Evolutionary conservation across 1,140 invertebrate species (phyloP).

Genomic region (Sitobion miscanthi): DNA sequence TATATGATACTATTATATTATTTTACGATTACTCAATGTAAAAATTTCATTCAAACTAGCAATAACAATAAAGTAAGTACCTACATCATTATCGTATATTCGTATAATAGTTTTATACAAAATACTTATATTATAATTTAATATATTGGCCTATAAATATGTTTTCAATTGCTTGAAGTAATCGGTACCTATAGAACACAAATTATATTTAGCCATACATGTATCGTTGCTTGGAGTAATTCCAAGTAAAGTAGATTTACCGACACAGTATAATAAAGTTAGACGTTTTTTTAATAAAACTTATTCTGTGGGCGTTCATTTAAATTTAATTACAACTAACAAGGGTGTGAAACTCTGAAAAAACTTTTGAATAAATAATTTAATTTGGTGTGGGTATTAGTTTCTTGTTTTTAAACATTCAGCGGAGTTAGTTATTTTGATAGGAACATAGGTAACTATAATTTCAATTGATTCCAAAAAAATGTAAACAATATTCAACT

Average conservation of each 20-base stretch:
- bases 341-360: constrained; percentile 8
- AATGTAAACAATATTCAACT: not conserved
- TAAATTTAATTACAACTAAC: constrained; percentile 33
- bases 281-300: constrained; percentile 36
- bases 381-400: not conserved
- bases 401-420: not conserved
- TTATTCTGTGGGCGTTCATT: constrained; percentile 24
- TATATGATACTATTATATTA: no score
- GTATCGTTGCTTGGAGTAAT: constrained; percentile 1
- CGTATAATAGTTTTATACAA: not conserved
- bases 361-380: constrained; percentile 41
- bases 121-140: not conserved
- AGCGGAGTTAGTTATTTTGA: not conserved
- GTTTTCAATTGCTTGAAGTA: not conserved
- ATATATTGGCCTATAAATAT: not conserved
- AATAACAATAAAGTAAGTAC: not conserved
- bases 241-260: constrained; percentile 10
- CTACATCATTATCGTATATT: not conserved
- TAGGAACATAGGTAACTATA: not conserved
- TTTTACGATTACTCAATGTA: no score
- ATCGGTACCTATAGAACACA: not conserved
- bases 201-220: not conserved
- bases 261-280: not conserved
- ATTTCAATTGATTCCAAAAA: not conserved
- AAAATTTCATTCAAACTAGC: not conserved